phyloP scores from a whole-genome alignment of 2,888 invertebrate species.

The Drosophila paramelanica region DNA sequence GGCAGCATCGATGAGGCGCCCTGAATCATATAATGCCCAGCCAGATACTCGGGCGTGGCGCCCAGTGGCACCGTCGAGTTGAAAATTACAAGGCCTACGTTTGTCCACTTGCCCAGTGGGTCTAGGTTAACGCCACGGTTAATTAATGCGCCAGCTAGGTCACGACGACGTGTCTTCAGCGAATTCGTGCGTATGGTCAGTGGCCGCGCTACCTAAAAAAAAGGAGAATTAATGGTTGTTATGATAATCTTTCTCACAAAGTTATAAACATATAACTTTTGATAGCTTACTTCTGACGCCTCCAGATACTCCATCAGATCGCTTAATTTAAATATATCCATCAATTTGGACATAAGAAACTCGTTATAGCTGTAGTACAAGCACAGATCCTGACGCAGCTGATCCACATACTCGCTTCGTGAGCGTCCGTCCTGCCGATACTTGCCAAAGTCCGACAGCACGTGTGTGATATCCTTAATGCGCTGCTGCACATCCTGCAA shows the following conservation, averaged over 20 bases:
- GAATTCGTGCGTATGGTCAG: slow-evolving; percentile 98
- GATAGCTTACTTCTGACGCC: slow-evolving; percentile 92
- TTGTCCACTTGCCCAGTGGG: slow-evolving; percentile 99
- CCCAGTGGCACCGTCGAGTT: slow-evolving; percentile 98
- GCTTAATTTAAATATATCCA: slow-evolving; percentile 94
- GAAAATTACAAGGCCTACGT: slow-evolving; percentile 98
- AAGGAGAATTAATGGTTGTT: not conserved
- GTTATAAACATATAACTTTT: not conserved
- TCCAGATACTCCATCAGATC: slow-evolving; percentile 97
- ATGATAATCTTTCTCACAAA: not conserved
- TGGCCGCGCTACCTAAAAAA: slow-evolving; percentile 89
- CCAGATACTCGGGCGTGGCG: slow-evolving; percentile 99
- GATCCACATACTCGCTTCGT: slow-evolving; percentile 92
- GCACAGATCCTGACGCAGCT: slow-evolving; percentile 94
- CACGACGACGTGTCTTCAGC: slow-evolving; percentile 95
- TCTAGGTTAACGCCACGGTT: slow-evolving; percentile 99
- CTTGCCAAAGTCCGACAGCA: slow-evolving; percentile 92
- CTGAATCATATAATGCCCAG: slow-evolving; percentile 98
- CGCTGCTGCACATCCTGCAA: slow-evolving; percentile 94
- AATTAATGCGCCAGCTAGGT: slow-evolving; percentile 97
- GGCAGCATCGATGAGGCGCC: slow-evolving; percentile 98
- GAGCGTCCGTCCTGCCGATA: slow-evolving; percentile 89
- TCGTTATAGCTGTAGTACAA: slow-evolving; percentile 98
- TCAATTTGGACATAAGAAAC: slow-evolving; percentile 95
- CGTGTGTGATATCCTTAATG: slow-evolving; percentile 93